Conservation (phyloP, 2,888 invertebrate genomes). For the Eristalis arbustorum region DNA sequence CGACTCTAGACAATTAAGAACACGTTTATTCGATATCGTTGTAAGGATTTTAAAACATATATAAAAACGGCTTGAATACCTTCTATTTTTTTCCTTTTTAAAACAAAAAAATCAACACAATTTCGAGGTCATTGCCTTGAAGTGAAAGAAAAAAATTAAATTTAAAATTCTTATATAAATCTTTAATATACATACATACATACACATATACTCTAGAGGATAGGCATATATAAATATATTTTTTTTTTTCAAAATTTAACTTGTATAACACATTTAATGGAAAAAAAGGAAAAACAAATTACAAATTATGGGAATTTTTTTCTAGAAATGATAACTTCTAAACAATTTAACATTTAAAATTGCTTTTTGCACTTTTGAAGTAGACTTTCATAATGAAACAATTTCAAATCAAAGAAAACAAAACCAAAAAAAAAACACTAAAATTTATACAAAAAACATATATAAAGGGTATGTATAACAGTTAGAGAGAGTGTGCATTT, state of each 20-base stretch:
- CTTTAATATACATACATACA: not conserved
- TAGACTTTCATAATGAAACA: slow-evolving; percentile 69
- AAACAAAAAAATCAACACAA: slow-evolving; percentile 1
- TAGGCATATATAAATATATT: not conserved
- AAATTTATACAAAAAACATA: slow-evolving; percentile 40
- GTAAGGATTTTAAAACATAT: slow-evolving; percentile 20
- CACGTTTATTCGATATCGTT: slow-evolving; percentile 35
- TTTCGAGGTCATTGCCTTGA: not conserved
- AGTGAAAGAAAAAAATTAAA: not conserved
- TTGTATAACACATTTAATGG: slow-evolving; percentile 33
- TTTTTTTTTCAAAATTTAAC: slow-evolving; percentile 27
- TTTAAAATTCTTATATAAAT: not conserved
- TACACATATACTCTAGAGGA: not conserved
- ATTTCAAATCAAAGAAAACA: slow-evolving; percentile 37
- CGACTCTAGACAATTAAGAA: not conserved
- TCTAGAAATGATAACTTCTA: slow-evolving; percentile 32
- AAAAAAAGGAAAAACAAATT: slow-evolving; percentile 11
- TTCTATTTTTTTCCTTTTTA: slow-evolving; percentile 44
- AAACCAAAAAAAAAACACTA: slow-evolving; percentile 21
- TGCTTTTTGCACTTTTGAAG: slow-evolving; percentile 69
- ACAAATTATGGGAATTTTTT: slow-evolving; percentile 65
- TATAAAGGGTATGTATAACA: slow-evolving; percentile 26
- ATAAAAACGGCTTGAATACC: slow-evolving; percentile 52
- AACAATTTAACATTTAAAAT: slow-evolving; percentile 57
- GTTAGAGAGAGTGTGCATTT: slow-evolving; percentile 53